A percentile compares a stretch with the other conserved stretches of the same genome.
These are phyloP conservation scores for Podarcis siculus DNA, from an alignment of 2,797 vertebrate genomes.

Conservation along the genomic window DNA sequence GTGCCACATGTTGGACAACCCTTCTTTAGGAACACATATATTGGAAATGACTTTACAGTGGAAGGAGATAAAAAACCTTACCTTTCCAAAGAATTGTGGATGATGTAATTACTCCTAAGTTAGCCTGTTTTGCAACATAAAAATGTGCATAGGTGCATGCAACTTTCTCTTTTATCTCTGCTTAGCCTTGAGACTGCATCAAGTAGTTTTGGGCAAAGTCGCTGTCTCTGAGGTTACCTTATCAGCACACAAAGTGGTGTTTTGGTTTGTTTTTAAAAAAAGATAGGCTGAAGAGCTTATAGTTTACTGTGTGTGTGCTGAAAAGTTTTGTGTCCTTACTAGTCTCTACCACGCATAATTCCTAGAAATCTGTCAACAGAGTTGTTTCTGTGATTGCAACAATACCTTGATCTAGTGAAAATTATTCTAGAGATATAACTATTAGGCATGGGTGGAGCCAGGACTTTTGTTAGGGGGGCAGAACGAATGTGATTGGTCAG, in stretches of 20 bases:
- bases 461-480: too few relatives aligned
- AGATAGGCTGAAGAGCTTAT: not conserved
- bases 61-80: not conserved
- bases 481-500: too few relatives aligned
- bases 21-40: too few relatives aligned
- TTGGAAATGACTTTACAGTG: not conserved
- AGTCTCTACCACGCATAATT: too few relatives aligned
- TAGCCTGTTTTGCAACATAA: conserved; percentile 43
- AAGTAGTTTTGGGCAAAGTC: not conserved
- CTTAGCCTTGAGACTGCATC: too few relatives aligned
- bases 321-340: too few relatives aligned
- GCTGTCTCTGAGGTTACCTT: not conserved
- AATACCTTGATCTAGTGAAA: too few relatives aligned
- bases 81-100: not conserved
- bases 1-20: too few relatives aligned
- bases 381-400: not conserved
- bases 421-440: not conserved
- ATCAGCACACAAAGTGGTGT: not conserved
- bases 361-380: too few relatives aligned
- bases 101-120: conserved; percentile 26
- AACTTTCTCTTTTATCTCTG: conserved; percentile 2
- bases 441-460: too few relatives aligned
- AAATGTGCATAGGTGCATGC: not conserved
- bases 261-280: not conserved
- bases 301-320: too few relatives aligned